Conservation (phyloP, 2,888 invertebrate species). For the Andrena trimmerana region DNA sequence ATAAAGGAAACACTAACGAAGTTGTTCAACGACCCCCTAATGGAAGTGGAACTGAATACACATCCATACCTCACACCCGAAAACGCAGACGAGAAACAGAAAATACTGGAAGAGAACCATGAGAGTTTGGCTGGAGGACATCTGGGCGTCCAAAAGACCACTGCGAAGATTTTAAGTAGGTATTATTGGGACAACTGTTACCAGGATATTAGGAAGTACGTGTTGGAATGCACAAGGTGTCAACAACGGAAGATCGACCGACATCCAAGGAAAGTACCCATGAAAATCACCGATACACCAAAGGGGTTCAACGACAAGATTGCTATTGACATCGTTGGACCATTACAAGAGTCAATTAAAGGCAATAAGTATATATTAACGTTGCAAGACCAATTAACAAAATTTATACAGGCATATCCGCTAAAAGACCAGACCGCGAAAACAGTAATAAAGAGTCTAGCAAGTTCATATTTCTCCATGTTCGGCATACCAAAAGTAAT, state of each 20-base stretch:
- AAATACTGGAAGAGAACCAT: background rate
- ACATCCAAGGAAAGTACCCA: background rate
- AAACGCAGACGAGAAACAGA: background rate
- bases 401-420: background rate
- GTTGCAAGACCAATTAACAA: background rate
- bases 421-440: background rate
- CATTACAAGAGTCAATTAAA: background rate
- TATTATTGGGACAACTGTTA: background rate
- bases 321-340: conserved; percentile 11
- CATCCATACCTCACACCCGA: background rate
- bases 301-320: conserved; percentile 11
- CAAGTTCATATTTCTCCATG: background rate
- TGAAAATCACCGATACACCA: conserved; percentile 6
- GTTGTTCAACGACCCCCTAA: background rate
- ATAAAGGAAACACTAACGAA: background rate
- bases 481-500: background rate
- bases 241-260: background rate
- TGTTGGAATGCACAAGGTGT: background rate
- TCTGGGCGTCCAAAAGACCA: background rate
- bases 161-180: background rate
- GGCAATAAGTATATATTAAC: background rate
- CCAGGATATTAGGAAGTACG: background rate
- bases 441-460: background rate
- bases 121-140: background rate
- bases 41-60: background rate